Percentiles rank a stretch among this genome's conserved stretches.
These are phyloP conservation scores for Rugalucina vietnamica DNA, from an alignment of 2,888 invertebrate genomes.

Conservation along the genomic window DNA sequence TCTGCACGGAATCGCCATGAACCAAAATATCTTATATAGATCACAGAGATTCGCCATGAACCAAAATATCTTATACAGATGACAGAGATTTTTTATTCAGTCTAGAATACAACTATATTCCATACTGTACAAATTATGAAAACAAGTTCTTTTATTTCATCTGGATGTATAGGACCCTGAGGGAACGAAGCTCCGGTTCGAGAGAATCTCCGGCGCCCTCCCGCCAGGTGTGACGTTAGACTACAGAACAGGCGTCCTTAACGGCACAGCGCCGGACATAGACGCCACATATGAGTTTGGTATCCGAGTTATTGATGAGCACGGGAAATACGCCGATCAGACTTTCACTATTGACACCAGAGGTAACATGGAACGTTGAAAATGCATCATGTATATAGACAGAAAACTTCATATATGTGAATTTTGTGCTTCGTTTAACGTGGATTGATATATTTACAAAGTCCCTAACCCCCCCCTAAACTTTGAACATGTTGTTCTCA, in stretches of 20 bases:
- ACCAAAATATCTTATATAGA: too few relatives aligned
- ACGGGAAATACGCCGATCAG: constrained; percentile 68
- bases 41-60: too few relatives aligned
- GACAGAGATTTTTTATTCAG: too few relatives aligned
- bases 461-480: too few relatives aligned
- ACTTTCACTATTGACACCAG: constrained; percentile 66
- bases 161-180: constrained; percentile 60
- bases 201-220: constrained; percentile 65
- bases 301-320: constrained; percentile 63
- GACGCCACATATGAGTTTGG: constrained; percentile 69
- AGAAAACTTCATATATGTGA: too few relatives aligned
- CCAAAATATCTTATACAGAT: too few relatives aligned
- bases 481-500: too few relatives aligned
- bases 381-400: background rate
- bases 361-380: constrained; percentile 49
- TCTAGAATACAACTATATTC: too few relatives aligned
- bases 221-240: constrained; percentile 63
- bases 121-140: too few relatives aligned
- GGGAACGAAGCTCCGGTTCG: constrained; percentile 51
- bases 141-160: background rate
- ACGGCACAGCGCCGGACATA: constrained; percentile 64
- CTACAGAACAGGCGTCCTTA: constrained; percentile 47
- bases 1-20: too few relatives aligned
- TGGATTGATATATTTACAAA: too few relatives aligned
- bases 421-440: too few relatives aligned